These are phyloP conservation scores for Andricus grossulariae DNA, from an alignment of 1,140 invertebrate genomes.

Conservation along the genomic window DNA sequence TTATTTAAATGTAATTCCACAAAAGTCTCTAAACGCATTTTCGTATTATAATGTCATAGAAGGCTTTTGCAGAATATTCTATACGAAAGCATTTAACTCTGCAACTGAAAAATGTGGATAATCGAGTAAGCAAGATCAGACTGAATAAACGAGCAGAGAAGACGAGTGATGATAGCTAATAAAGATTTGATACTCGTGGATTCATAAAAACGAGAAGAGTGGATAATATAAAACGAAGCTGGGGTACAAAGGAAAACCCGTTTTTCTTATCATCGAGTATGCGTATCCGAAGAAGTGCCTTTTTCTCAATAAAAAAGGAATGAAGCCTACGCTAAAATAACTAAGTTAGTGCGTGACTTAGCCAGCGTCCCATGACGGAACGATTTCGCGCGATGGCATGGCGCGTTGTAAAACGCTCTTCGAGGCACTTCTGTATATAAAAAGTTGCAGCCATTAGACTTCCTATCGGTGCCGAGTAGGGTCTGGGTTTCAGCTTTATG, in stretches of 20 bases:
- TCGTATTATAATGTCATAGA: too few species aligned
- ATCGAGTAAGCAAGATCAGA: too few species aligned
- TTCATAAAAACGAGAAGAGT: conserved; percentile 11
- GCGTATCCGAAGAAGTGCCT: neutral
- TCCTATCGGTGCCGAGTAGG: conserved; percentile 56
- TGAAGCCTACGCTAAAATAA: conserved; percentile 21
- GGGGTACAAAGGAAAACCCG: neutral
- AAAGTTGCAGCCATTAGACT: conserved; percentile 60
- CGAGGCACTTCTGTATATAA: conserved; percentile 50
- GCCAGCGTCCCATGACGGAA: conserved; percentile 25
- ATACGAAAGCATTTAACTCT: too few species aligned
- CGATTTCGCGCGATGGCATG: conserved; percentile 36
- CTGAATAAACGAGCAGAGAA: neutral
- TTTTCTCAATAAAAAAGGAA: conserved; percentile 8
- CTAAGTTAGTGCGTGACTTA: conserved; percentile 29
- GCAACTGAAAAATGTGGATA: too few species aligned
- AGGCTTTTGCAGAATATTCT: too few species aligned
- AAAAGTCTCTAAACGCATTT: too few species aligned
- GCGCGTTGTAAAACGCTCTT: conserved; percentile 52
- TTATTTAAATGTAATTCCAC: too few species aligned
- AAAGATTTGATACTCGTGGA: conserved; percentile 14
- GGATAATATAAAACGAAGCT: conserved; percentile 3
- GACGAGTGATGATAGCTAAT: neutral
- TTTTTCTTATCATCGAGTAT: conserved; percentile 20
- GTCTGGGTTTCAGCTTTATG: conserved; percentile 66